Evolutionary conservation across 2,113 vertebrate genomes (phyloP), one percentile per base, ranked within the genome.

Genomic region (Calonectris borealis): DNA sequence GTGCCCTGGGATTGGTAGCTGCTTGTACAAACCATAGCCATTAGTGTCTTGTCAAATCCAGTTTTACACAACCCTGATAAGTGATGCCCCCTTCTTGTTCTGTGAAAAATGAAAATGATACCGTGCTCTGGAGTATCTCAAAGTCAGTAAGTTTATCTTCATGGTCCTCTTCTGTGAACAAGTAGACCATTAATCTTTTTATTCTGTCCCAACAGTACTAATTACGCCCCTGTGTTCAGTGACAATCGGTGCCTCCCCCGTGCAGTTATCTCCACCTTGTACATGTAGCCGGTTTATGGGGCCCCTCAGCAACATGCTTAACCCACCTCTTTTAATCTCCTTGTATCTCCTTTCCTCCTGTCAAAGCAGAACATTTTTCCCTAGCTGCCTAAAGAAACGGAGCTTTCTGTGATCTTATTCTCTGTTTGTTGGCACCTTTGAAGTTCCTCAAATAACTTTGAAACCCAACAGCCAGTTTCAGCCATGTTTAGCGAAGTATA

Each of bases 61-160:
- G 40, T 87, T 94, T 91, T 73, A 49, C 55, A 49, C 46, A 27
- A 82, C 62, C 65, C 10, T 1, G 2, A 11, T 91, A 92, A 87
- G 75, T 32, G 77, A 84, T 94, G 65, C 51, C 25, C 42, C 18
- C 22, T 87, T 96, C 88, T 62, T 73, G 25, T 83, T 69, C 83
- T 51, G 25, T 91, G 61, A 84, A 71, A 85, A 90, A 89, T 10
- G 22, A 71, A 85, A 90, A 89, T 10, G 22, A 88, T 86, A 42
- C 83, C 13, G 4, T 19, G n/a, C 52, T 84, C 88, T 89, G 77
- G 54, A 79, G 29, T 79, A 79, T 85, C 83, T 89, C 86, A 64
- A 19, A 92, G 54, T 81, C 49, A n/a, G 52, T 55, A 69, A 75
- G 86, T 89, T 89, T 89, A 76, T 96, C 88, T 94, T 93, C 68